A percentile compares a stretch with the other conserved stretches of the same genome.
These are phyloP conservation scores for Himalopsyche phryganea DNA, from an alignment of 1,140 invertebrate genomes.

Conservation along the genomic window DNA sequence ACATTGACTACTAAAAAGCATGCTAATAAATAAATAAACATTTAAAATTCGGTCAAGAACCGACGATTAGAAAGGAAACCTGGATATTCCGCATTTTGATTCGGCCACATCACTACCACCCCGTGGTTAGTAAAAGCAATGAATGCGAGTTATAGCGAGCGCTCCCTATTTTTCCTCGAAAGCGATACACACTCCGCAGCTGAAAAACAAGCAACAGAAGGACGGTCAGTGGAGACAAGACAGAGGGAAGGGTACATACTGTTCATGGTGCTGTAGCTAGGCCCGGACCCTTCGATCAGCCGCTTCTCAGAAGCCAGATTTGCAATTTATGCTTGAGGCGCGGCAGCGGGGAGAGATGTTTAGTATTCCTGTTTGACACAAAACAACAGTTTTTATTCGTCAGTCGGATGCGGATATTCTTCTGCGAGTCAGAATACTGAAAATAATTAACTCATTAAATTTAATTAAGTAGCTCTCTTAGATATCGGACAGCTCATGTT, in stretches of 20 bases:
- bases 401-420: too few relatives aligned
- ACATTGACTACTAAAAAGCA: too few relatives aligned
- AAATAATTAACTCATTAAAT: too few relatives aligned
- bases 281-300: slow-evolving; percentile 40
- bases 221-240: slow-evolving; percentile 3
- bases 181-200: slow-evolving; percentile 21
- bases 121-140: background rate
- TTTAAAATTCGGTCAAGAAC: too few relatives aligned
- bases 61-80: slow-evolving; percentile 16
- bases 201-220: slow-evolving; percentile 39
- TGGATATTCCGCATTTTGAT: slow-evolving; percentile 37
- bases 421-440: too few relatives aligned
- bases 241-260: slow-evolving; percentile 43
- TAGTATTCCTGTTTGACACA: too few relatives aligned
- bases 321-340: background rate
- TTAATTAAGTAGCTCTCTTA: too few relatives aligned
- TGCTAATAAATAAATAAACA: too few relatives aligned
- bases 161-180: too few relatives aligned
- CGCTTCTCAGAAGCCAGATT: slow-evolving; percentile 33
- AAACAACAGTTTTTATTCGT: too few relatives aligned
- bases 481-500: too few relatives aligned
- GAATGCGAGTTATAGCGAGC: too few relatives aligned
- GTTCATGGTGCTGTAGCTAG: slow-evolving; percentile 49
- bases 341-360: background rate
- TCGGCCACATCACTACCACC: slow-evolving; percentile 46